Base-by-base conservation (phyloP, 2,888 invertebrate genomes). In the Machimus rusticus region DNA sequence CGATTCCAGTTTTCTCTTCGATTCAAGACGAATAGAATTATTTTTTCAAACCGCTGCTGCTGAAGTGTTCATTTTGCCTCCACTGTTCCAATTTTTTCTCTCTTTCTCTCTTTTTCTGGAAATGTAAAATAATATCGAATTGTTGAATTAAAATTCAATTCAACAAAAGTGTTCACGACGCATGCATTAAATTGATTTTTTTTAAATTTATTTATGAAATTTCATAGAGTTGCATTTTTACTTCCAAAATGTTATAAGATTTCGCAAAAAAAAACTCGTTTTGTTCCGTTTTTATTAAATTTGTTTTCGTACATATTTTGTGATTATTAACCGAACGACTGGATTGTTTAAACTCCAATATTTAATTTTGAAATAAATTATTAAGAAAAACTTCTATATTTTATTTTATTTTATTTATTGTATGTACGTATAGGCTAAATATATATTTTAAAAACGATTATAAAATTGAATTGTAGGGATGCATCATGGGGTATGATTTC, bases 271-370 rank as follows among this genome's bases (percentile, higher is more conserved):
- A 28, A 28, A 14, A 55, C 31, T 76, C 12, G 14, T 66, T 86
- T 86, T 76, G 28, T 86, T 23, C n/a, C 37, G 74, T 74, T 31
- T 86, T 6, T 43, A 39, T 76, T 76, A 28, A 31, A 74, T 37
- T 43, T 23, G 19, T 78, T 39, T 43, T 39, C 39, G 9, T 79
- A 51, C 3, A 51, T 79, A 31, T 23, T 37, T 79, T 79, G 79
- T 79, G 79, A 79, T 57, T 86, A 77, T 86, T 78, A 86, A 86
- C 77, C 78, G 86, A 86, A 86, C 78, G 86, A 86, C 77, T 77
- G 86, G 57, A 77, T 46, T 78, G 78, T 86, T 86, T 86, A 37
- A 77, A 19, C 31, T n/a, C 51, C 78, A 77, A 86, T 43, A 51
- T 51, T 79, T 79, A 51, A 28, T 79, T 46, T 51, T 46, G 46